Evolutionary conservation across 2,888 invertebrate species (phyloP).

Genomic region (Zhuqinia jingwanae): DNA sequence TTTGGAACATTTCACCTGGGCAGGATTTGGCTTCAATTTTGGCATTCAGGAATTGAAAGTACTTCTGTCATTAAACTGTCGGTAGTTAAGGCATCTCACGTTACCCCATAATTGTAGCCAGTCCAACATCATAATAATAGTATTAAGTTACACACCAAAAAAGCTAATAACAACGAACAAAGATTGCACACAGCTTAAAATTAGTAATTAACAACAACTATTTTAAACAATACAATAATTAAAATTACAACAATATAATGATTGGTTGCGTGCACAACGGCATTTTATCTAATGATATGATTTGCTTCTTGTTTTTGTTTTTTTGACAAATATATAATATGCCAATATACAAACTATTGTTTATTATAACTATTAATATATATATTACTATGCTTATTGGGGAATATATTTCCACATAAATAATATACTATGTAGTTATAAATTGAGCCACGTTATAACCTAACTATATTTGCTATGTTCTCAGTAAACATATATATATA

Average conservation of each 20-base stretch:
- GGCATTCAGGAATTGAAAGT: neutral
- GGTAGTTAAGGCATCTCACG: too few relatives aligned
- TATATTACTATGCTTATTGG: neutral
- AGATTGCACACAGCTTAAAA: neutral
- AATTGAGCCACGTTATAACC: constrained; percentile 32
- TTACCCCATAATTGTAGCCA: too few relatives aligned
- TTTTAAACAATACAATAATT: neutral
- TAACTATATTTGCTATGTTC: neutral
- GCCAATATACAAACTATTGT: neutral
- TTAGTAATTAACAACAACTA: neutral
- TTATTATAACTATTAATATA: neutral
- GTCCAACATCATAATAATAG: too few relatives aligned
- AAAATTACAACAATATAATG: neutral
- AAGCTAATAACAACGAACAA: too few relatives aligned
- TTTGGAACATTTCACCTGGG: too few relatives aligned
- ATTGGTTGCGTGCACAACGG: too few relatives aligned
- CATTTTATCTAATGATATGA: constrained; percentile 27
- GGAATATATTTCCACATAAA: neutral
- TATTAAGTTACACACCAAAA: too few relatives aligned
- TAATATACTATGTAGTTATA: too few relatives aligned
- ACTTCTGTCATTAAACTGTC: neutral
- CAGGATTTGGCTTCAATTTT: neutral
- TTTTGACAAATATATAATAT: too few relatives aligned
- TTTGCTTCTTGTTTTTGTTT: constrained; percentile 10
- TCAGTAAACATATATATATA: neutral